Conservation (phyloP, 1,140 invertebrate species). For the Pseudomyrmex cubaensis region DNA sequence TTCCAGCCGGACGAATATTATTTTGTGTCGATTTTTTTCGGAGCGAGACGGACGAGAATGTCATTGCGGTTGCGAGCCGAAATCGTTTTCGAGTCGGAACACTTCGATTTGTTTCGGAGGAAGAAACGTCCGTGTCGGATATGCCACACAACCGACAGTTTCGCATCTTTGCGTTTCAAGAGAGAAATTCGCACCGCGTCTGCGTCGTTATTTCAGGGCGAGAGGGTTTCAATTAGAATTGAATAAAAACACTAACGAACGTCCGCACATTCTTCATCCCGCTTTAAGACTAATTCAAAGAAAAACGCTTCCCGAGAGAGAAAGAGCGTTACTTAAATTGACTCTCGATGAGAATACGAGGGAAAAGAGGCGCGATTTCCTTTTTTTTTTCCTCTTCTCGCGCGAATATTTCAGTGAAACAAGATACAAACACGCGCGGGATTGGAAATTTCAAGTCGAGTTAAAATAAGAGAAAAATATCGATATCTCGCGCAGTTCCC, state of each 20-base stretch:
- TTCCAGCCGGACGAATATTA: no score
- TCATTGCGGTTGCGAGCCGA: no score
- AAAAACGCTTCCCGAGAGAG: constrained; percentile 23
- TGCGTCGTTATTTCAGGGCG: no score
- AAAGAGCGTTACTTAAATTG: constrained; percentile 52
- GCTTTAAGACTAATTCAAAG: constrained; percentile 43
- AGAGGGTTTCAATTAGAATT: no score
- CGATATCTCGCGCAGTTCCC: background rate
- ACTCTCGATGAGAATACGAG: constrained; percentile 38
- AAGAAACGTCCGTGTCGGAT: no score
- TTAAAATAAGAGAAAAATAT: constrained; percentile 15
- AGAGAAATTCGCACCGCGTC: no score
- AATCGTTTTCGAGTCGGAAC: no score
- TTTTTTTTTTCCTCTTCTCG: background rate
- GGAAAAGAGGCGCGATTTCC: background rate
- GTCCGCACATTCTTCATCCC: constrained; percentile 45
- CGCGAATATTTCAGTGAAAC: background rate
- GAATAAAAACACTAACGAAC: background rate
- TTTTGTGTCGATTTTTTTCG: no score
- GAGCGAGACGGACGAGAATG: no score
- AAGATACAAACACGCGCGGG: constrained; percentile 10
- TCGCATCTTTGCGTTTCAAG: no score
- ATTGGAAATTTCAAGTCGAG: constrained; percentile 5
- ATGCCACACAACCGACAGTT: no score
- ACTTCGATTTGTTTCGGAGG: no score